Evolutionary conservation across 2,797 vertebrate genomes (phyloP).

Genomic region (Pseudopleuronectes americanus): DNA sequence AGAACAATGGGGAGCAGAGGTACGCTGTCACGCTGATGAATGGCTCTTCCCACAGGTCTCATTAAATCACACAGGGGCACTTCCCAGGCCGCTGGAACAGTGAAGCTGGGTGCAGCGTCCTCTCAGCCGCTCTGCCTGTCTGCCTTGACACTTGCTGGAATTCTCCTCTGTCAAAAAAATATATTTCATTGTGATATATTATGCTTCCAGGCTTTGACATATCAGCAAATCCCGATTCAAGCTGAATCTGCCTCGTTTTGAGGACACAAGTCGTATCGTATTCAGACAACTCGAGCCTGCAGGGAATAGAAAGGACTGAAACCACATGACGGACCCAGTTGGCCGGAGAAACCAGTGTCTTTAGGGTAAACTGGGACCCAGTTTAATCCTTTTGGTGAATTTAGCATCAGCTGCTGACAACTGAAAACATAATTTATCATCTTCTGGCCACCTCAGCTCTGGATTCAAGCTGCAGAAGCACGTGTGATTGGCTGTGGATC

Average conservation of each 20-base stretch:
- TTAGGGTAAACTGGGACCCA: slow-evolving; percentile 59
- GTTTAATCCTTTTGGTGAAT: slow-evolving; percentile 48
- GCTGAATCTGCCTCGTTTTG: slow-evolving; percentile 49
- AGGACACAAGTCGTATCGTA: slow-evolving; percentile 48
- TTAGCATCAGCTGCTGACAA: slow-evolving; percentile 56
- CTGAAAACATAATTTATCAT: slow-evolving; percentile 9
- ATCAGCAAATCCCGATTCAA: slow-evolving; percentile 59
- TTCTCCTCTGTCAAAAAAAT: slow-evolving; percentile 56
- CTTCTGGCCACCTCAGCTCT: not conserved
- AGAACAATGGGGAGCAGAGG: slow-evolving; percentile 79
- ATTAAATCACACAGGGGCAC: slow-evolving; percentile 80
- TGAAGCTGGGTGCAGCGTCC: slow-evolving; percentile 61
- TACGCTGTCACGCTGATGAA: slow-evolving; percentile 77
- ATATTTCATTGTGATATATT: slow-evolving; percentile 40
- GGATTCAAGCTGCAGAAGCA: not conserved
- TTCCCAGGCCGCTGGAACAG: slow-evolving; percentile 63
- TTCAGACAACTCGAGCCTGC: slow-evolving; percentile 53
- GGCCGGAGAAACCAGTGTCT: slow-evolving; percentile 49
- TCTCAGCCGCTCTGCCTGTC: slow-evolving; percentile 50
- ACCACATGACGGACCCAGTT: slow-evolving; percentile 45
- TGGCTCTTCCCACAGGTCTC: slow-evolving; percentile 77
- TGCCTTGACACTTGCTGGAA: slow-evolving; percentile 47
- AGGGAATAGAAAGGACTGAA: slow-evolving; percentile 44
- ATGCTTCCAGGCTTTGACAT: slow-evolving; percentile 53
- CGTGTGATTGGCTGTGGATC: not conserved